Evolutionary conservation across 2,888 invertebrate genomes (phyloP).

Genomic region (Agrilus mali): DNA sequence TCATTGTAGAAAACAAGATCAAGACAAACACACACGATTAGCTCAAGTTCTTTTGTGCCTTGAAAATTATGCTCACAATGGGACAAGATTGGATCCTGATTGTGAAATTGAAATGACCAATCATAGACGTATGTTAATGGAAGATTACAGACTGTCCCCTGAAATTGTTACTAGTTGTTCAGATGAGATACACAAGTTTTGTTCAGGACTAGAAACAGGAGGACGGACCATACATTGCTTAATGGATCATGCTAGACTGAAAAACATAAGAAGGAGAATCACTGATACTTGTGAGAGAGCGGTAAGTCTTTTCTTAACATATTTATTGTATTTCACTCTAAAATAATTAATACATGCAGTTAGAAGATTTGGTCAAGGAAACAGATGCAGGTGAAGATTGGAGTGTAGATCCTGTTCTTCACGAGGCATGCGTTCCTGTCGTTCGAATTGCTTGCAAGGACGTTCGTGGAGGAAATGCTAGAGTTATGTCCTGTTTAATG

Average conservation of each 20-base stretch:
- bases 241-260: constrained; percentile 74
- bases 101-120: constrained; percentile 85
- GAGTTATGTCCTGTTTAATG: constrained; percentile 89
- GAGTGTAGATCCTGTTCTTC: constrained; percentile 83
- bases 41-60: constrained; percentile 88
- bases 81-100: constrained; percentile 57
- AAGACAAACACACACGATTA: constrained; percentile 70
- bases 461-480: constrained; percentile 60
- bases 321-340: neutral
- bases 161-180: constrained; percentile 83
- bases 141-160: constrained; percentile 86
- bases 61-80: constrained; percentile 63
- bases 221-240: constrained; percentile 92
- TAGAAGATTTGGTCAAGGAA: constrained; percentile 71
- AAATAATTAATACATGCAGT: constrained; percentile 30
- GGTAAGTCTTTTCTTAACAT: constrained; percentile 30
- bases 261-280: constrained; percentile 50
- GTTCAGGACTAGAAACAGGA: constrained; percentile 62
- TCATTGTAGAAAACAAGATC: constrained; percentile 72
- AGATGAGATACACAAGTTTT: constrained; percentile 66
- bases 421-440: constrained; percentile 75
- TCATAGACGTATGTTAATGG: constrained; percentile 82
- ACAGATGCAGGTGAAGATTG: constrained; percentile 92
- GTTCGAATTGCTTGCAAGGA: constrained; percentile 67
- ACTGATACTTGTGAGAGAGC: constrained; percentile 62